phyloP scores from a whole-genome alignment of 2,113 vertebrate genomes.

The Dendropsophus ebraccatus region DNA sequence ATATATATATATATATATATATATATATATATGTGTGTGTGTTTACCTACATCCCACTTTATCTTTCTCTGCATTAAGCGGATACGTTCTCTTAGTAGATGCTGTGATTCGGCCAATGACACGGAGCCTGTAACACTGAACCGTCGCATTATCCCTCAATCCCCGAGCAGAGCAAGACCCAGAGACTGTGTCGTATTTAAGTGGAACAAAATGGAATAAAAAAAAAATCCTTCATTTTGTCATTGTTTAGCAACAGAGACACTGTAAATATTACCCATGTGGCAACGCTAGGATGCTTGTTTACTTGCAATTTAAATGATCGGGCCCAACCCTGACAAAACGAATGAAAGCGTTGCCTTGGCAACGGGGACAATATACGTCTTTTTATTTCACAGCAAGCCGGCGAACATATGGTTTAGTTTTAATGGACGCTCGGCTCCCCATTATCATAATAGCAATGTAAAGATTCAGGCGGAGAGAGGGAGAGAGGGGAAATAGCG shows the following conservation, averaged over 20 bases:
- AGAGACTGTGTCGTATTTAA: conserved; percentile 29
- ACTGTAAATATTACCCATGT: conserved; percentile 60
- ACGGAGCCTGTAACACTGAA: background rate
- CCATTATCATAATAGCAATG: conserved; percentile 59
- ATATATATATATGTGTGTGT: too few species aligned
- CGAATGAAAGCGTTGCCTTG: conserved; percentile 53
- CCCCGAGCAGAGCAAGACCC: conserved; percentile 4
- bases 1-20: too few species aligned
- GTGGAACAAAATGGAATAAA: conserved; percentile 25
- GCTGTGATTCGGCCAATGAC: background rate
- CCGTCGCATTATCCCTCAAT: background rate
- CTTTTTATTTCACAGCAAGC: conserved; percentile 60
- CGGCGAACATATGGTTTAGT: conserved; percentile 57
- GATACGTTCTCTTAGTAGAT: background rate
- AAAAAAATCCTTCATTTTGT: conserved; percentile 55
- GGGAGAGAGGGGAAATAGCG: conserved; percentile 20
- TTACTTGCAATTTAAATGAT: conserved; percentile 60
- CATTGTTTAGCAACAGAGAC: conserved; percentile 59
- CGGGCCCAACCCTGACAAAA: conserved; percentile 59
- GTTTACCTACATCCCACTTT: background rate
- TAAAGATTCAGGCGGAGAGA: conserved; percentile 45
- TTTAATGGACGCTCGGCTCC: conserved; percentile 56
- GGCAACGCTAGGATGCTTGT: conserved; percentile 58
- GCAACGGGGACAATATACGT: conserved; percentile 59
- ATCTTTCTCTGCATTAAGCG: background rate